Percentiles rank a stretch among this genome's conserved stretches.
phyloP scores from a whole-genome alignment of 2,888 invertebrate species.

The Colletes collaris region DNA sequence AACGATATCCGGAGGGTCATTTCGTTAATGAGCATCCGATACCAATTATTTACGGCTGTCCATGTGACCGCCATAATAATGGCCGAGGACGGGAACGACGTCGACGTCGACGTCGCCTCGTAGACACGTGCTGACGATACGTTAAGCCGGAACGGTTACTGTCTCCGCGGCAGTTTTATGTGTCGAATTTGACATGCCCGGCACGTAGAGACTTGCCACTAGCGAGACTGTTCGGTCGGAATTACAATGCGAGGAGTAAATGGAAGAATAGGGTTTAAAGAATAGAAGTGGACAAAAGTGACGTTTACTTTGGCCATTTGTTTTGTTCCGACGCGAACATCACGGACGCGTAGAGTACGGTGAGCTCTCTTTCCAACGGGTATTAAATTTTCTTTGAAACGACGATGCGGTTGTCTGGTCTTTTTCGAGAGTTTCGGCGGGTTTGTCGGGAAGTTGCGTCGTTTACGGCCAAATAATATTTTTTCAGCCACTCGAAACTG shows the following conservation, averaged over 20 bases:
- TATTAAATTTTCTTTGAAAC: conserved; percentile 19
- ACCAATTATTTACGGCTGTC: conserved; percentile 75
- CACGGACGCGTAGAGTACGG: not conserved
- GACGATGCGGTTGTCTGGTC: not conserved
- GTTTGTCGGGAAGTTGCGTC: not conserved
- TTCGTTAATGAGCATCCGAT: conserved; percentile 74
- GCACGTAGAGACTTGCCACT: conserved; percentile 82
- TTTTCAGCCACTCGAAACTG: no score
- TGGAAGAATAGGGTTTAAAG: conserved; percentile 57
- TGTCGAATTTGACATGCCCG: conserved; percentile 81
- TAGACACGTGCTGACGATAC: conserved; percentile 81
- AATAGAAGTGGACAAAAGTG: conserved; percentile 54
- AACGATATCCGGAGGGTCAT: conserved; percentile 41
- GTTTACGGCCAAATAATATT: no score
- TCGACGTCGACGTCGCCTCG: conserved; percentile 54
- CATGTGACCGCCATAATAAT: conserved; percentile 64
- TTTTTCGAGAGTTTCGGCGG: not conserved
- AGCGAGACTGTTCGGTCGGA: conserved; percentile 81
- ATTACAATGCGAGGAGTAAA: conserved; percentile 79
- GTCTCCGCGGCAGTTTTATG: conserved; percentile 81
- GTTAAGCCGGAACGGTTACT: conserved; percentile 79
- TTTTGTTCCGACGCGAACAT: conserved; percentile 17
- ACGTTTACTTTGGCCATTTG: conserved; percentile 41
- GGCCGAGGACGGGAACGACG: conserved; percentile 49
- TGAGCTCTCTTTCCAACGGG: not conserved